Percentiles rank a stretch among this genome's conserved stretches.
Conservation (phyloP, 1,140 invertebrate genomes). For the Orussus abietinus region DNA sequence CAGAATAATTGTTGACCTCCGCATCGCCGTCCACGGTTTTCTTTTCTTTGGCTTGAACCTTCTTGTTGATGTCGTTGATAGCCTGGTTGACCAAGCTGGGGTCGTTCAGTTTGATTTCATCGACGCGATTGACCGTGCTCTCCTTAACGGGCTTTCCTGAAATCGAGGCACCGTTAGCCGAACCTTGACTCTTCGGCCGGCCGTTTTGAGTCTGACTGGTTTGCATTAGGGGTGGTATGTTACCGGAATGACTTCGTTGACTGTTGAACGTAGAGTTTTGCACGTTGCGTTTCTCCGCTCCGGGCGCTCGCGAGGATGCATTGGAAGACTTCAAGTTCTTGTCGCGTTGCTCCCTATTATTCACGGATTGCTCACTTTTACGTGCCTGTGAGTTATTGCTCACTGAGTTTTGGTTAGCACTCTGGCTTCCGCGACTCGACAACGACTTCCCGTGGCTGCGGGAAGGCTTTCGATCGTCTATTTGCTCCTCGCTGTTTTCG, state of each 20-base stretch:
- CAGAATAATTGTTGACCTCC: conserved; percentile 52
- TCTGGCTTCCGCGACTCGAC: conserved; percentile 25
- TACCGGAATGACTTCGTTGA: conserved; percentile 36
- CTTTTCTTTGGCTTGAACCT: conserved; percentile 38
- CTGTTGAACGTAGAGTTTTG: conserved; percentile 34
- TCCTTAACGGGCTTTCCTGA: conserved; percentile 39
- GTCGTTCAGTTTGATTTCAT: conserved; percentile 59
- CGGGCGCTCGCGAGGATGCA: conserved; percentile 36
- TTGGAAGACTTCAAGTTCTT: conserved; percentile 37
- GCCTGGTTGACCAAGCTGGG: conserved; percentile 58
- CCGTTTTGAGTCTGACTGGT: conserved; percentile 39
- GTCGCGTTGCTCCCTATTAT: conserved; percentile 35
- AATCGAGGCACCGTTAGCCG: conserved; percentile 24
- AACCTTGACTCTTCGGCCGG: conserved; percentile 38
- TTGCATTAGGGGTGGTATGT: conserved; percentile 32
- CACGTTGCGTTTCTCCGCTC: conserved; percentile 44
- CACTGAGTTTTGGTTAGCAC: conserved; percentile 17
- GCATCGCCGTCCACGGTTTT: conserved; percentile 42
- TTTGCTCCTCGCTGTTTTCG: conserved; percentile 62
- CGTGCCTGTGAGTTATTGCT: conserved; percentile 23
- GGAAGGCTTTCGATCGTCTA: conserved; percentile 45
- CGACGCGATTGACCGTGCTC: conserved; percentile 56
- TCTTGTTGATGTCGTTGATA: conserved; percentile 55
- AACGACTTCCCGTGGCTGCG: conserved; percentile 42
- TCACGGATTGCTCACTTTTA: conserved; percentile 31